These are phyloP conservation scores for Scalopus aquaticus DNA, from an alignment of 2,113 vertebrate species.

Conservation along the genomic window DNA sequence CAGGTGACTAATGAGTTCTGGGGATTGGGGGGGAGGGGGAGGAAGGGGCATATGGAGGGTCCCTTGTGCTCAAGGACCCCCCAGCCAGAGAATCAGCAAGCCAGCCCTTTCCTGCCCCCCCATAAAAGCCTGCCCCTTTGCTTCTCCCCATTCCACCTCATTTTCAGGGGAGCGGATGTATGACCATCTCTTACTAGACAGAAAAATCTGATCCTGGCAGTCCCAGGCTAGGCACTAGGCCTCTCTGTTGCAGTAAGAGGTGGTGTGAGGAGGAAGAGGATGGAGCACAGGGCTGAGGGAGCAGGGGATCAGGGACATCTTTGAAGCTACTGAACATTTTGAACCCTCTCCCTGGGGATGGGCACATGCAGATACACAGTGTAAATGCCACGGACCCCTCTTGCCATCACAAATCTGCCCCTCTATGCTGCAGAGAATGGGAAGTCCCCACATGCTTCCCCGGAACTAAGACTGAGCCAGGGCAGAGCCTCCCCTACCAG, in stretches of 20 bases:
- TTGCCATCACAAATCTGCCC: not conserved
- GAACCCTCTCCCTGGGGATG: not conserved
- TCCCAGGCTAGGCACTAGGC: fast-evolving
- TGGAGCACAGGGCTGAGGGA: not conserved
- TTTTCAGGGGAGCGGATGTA: not conserved
- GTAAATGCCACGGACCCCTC: not conserved
- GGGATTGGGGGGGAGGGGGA: not conserved
- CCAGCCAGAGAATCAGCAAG: not conserved
- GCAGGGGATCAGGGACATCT: not conserved
- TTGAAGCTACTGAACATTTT: not conserved
- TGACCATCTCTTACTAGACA: not conserved
- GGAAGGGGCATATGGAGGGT: not conserved
- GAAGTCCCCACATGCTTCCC: not conserved
- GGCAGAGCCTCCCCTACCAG: not conserved
- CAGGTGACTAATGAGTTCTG: too few species aligned
- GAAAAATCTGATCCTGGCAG: too few species aligned
- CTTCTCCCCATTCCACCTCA: not conserved
- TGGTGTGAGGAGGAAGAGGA: too few species aligned
- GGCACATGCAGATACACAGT: not conserved
- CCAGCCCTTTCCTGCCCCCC: not conserved
- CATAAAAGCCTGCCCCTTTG: not conserved
- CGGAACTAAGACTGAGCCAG: not conserved
- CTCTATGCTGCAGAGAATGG: not conserved
- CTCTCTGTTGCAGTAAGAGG: not conserved
- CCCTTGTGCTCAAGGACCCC: not conserved